phyloP scores from a whole-genome alignment of 2,113 vertebrate species.

The Camelus dromedarius region DNA sequence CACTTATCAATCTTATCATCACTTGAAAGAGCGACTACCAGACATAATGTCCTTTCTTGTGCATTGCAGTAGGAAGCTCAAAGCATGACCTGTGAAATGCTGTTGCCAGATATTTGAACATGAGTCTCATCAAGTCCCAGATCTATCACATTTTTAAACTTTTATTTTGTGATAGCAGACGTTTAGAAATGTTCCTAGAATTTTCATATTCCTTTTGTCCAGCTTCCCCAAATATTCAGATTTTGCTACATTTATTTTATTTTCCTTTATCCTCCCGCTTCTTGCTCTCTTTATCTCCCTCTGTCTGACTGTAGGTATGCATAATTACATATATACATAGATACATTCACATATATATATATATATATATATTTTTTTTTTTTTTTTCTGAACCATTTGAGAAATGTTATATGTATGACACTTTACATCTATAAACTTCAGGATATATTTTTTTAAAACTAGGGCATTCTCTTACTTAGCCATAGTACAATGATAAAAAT shows the following conservation, averaged over 20 bases:
- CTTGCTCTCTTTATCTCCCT: background rate
- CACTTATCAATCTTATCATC: background rate
- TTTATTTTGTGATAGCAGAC: conserved; percentile 3
- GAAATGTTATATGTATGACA: background rate
- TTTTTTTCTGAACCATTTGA: background rate
- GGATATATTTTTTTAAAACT: background rate
- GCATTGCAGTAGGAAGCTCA: background rate
- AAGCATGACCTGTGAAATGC: background rate
- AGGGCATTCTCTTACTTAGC: background rate
- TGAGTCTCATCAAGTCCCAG: background rate
- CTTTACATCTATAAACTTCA: background rate
- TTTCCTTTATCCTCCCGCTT: background rate
- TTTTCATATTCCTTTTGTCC: background rate
- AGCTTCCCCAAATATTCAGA: background rate
- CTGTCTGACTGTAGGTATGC: background rate
- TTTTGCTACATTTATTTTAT: background rate
- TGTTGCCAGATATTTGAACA: background rate
- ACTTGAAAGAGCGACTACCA: too few relatives aligned
- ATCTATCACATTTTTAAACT: background rate
- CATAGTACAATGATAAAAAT: background rate
- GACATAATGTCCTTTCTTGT: background rate
- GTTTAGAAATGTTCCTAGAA: conserved; percentile 22
- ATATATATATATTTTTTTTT: background rate
- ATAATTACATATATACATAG: background rate
- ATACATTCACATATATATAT: background rate